Percentiles rank a stretch among this genome's conserved stretches.
Evolutionary conservation across 2,113 vertebrate genomes (phyloP).

Genomic region (Gobiocypris rarus): DNA sequence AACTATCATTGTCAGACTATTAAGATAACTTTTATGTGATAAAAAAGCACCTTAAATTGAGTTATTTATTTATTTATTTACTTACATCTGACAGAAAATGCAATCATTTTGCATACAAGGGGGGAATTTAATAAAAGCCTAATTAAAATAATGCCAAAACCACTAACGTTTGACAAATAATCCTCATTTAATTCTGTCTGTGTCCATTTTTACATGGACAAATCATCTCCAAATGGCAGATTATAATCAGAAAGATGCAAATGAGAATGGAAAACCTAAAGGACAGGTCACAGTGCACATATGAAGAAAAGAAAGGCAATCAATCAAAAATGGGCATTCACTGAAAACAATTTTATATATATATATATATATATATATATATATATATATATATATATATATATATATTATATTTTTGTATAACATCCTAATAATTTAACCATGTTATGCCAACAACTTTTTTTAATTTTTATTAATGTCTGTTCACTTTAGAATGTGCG

Average conservation of each 20-base stretch:
- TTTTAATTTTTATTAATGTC: too few species aligned
- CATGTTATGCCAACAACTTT: background rate
- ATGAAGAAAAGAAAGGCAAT: background rate
- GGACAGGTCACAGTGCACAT: background rate
- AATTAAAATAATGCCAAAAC: background rate
- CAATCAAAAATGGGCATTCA: background rate
- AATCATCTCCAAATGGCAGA: background rate
- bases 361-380: too few species aligned
- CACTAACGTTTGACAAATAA: slow-evolving; percentile 8
- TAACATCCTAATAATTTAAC: background rate
- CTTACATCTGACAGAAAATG: slow-evolving; percentile 4
- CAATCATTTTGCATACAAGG: background rate
- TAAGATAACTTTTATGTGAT: background rate
- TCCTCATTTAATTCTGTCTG: background rate
- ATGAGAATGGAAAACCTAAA: background rate
- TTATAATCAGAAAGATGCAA: background rate
- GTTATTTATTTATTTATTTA: slow-evolving; percentile 6
- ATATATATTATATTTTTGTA: too few species aligned
- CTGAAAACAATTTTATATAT: too few species aligned
- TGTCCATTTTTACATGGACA: slow-evolving; percentile 2
- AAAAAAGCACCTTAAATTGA: background rate
- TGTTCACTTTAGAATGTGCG: too few species aligned
- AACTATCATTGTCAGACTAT: background rate
- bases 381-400: too few species aligned
- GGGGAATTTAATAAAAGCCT: background rate